Evolutionary conservation across 1,140 invertebrate species (phyloP).

Genomic region (Cydia strobilella): DNA sequence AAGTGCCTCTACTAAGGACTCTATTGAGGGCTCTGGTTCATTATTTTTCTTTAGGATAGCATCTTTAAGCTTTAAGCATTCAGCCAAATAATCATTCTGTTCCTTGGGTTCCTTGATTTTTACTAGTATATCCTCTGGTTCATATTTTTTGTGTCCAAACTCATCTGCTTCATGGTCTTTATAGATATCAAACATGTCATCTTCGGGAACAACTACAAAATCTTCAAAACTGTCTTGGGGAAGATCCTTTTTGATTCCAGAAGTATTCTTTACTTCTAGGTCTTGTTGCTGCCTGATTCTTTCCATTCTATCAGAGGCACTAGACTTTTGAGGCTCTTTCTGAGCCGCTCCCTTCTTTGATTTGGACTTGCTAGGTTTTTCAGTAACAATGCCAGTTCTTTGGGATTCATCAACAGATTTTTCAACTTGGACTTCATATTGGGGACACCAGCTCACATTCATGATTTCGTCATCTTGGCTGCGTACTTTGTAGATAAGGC

Average conservation of each 20-base stretch:
- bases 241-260: conserved; percentile 53
- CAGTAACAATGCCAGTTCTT: conserved; percentile 34
- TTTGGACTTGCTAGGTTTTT: no score
- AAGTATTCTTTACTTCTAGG: conserved; percentile 45
- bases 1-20: conserved; percentile 62
- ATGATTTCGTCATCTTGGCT: conserved; percentile 87
- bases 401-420: conserved; percentile 42
- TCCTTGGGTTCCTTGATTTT: conserved; percentile 51
- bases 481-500: conserved; percentile 83
- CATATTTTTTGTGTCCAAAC: conserved; percentile 74
- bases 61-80: conserved; percentile 69
- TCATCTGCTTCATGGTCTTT: conserved; percentile 70
- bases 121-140: conserved; percentile 61
- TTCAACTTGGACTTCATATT: conserved; percentile 55
- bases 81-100: conserved; percentile 57
- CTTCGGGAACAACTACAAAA: conserved; percentile 53
- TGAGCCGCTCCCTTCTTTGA: conserved; percentile 27
- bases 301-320: conserved; percentile 48
- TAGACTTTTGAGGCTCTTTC: conserved; percentile 43
- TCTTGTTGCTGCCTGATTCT: conserved; percentile 49
- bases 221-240: conserved; percentile 68
- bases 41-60: conserved; percentile 63
- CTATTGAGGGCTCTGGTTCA: conserved; percentile 55
- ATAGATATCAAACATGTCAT: conserved; percentile 75
- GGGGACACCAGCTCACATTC: conserved; percentile 88